phyloP scores from a whole-genome alignment of 2,113 vertebrate species.

The Balaenoptera acutorostrata region DNA sequence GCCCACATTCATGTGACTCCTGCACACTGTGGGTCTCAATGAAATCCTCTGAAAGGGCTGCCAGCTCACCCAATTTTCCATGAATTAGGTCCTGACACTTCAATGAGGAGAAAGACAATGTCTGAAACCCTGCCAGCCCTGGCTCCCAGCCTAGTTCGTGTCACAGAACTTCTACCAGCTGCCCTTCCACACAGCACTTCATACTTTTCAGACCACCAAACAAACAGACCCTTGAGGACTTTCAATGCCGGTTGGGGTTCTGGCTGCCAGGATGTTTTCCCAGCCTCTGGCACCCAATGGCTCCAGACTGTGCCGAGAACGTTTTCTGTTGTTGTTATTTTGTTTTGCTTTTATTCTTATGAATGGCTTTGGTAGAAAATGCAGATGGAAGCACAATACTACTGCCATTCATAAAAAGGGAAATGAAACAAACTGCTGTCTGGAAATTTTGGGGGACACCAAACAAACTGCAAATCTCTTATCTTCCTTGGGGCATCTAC shows the following conservation, averaged over 20 bases:
- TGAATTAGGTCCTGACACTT: slow-evolving; percentile 90
- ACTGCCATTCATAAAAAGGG: slow-evolving; percentile 85
- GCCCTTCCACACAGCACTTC: slow-evolving; percentile 82
- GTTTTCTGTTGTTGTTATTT: slow-evolving; percentile 77
- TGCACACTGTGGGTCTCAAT: slow-evolving; percentile 80
- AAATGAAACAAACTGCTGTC: slow-evolving; percentile 72
- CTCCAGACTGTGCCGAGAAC: slow-evolving; percentile 77
- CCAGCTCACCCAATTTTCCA: slow-evolving; percentile 87
- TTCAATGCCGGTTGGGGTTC: slow-evolving; percentile 74
- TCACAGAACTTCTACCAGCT: slow-evolving; percentile 84
- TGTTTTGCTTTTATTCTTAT: slow-evolving; percentile 85
- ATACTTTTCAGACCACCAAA: slow-evolving; percentile 84
- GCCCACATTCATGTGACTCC: slow-evolving; percentile 80
- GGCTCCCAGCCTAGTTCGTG: slow-evolving; percentile 85
- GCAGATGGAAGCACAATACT: slow-evolving; percentile 73
- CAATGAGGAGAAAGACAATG: slow-evolving; percentile 88
- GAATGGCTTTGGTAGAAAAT: slow-evolving; percentile 81
- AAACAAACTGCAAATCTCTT: slow-evolving; percentile 61
- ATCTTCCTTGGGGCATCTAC: slow-evolving; percentile 58
- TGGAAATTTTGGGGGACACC: slow-evolving; percentile 66
- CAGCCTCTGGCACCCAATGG: slow-evolving; percentile 83
- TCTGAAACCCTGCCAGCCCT: slow-evolving; percentile 86
- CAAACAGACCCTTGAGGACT: slow-evolving; percentile 81
- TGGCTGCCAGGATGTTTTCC: slow-evolving; percentile 78
- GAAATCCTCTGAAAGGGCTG: slow-evolving; percentile 84